Evolutionary conservation across 2,113 vertebrate species (phyloP).

Genomic region (Macquaria australasica): DNA sequence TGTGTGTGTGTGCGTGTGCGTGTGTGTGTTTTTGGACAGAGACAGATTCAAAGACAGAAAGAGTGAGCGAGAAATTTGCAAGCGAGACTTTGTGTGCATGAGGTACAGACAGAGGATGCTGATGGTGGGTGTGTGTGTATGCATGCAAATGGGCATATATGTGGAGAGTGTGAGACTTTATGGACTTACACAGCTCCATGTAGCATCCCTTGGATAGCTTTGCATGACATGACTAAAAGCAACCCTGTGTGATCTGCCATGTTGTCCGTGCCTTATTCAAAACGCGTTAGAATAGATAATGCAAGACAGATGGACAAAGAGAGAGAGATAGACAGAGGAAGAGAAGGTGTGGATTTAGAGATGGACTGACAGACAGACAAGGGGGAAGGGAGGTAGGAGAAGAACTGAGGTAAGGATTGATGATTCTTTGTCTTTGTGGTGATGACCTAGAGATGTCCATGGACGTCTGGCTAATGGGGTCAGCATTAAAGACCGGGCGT

Average conservation of each 20-base stretch:
- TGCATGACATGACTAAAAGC: constrained; percentile 51
- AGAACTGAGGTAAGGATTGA: constrained; percentile 30
- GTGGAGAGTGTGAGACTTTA: constrained; percentile 35
- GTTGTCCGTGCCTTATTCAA: constrained; percentile 33
- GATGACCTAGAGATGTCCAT: constrained; percentile 66
- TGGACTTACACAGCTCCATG: constrained; percentile 21
- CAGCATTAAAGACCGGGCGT: constrained; percentile 51
- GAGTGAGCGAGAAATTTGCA: constrained; percentile 62
- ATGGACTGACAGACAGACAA: constrained; percentile 23
- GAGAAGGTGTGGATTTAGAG: constrained; percentile 11
- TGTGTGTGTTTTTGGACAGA: constrained; percentile 62
- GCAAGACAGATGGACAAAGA: constrained; percentile 41
- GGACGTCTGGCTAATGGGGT: constrained; percentile 67
- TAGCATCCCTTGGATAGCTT: constrained; percentile 18
- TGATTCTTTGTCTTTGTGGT: constrained; percentile 57
- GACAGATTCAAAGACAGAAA: constrained; percentile 58
- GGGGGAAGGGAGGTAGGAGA: neutral
- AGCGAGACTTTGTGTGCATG: constrained; percentile 47
- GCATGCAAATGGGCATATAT: neutral
- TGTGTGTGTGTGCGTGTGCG: constrained; percentile 58
- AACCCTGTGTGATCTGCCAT: constrained; percentile 25
- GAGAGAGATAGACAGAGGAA: neutral
- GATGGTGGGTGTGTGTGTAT: constrained; percentile 12
- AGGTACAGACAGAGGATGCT: constrained; percentile 47
- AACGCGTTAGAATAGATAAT: constrained; percentile 61